Evolutionary conservation across 2,113 vertebrate species (phyloP).

Genomic region (Chunga burmeisteri): DNA sequence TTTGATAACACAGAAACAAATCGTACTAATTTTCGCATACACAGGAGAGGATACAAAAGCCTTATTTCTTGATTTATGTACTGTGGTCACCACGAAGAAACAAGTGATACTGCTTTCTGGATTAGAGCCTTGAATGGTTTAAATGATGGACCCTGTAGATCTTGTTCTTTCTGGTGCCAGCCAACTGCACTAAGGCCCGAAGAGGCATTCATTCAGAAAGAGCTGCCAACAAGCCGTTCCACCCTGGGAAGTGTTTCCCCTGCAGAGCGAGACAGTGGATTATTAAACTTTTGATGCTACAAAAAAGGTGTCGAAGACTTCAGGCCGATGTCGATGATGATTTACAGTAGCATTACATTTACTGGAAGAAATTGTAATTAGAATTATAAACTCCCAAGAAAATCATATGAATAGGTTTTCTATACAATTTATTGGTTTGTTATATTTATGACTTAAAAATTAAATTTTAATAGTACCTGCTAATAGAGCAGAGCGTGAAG

Average conservation of each 20-base stretch:
- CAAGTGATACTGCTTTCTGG: background rate
- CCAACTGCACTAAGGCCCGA: background rate
- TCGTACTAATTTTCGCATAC: background rate
- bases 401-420: background rate
- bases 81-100: background rate
- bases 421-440: background rate
- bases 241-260: background rate
- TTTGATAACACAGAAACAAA: conserved; percentile 13
- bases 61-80: background rate
- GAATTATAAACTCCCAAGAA: background rate
- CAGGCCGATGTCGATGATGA: background rate
- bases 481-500: background rate
- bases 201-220: background rate
- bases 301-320: background rate
- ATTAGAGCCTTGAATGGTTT: background rate
- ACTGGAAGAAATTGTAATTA: background rate
- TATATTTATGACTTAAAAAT: background rate
- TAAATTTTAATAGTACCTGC: background rate
- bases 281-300: background rate
- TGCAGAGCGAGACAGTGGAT: background rate
- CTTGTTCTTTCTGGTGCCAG: background rate
- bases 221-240: background rate
- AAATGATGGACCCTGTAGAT: background rate
- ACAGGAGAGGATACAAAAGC: background rate
- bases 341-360: background rate